Percentiles rank a stretch among this genome's conserved stretches.
Evolutionary conservation across 2,113 vertebrate genomes (phyloP).

Genomic region (Dicerorhinus sumatrensis): DNA sequence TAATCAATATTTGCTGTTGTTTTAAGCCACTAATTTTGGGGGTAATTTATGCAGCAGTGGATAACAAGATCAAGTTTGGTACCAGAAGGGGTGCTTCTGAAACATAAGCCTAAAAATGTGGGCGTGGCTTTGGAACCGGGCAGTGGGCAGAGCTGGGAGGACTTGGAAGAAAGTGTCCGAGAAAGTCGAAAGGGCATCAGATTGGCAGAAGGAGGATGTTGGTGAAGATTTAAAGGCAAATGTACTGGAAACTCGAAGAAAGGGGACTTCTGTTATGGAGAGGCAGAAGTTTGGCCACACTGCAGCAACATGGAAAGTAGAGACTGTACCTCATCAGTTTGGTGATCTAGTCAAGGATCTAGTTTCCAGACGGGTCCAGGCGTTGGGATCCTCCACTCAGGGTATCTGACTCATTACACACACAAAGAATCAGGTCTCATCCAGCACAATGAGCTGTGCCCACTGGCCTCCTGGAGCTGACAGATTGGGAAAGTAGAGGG

Average conservation of each 20-base stretch:
- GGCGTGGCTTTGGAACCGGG: no score
- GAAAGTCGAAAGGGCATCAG: neutral
- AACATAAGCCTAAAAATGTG: no score
- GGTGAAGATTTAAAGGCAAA: neutral
- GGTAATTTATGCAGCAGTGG: no score
- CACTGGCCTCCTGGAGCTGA: neutral
- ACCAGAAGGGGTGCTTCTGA: no score
- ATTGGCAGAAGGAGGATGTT: no score
- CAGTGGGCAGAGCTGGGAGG: neutral
- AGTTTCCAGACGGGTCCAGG: neutral
- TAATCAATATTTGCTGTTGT: neutral
- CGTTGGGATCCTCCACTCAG: neutral
- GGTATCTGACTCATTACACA: neutral
- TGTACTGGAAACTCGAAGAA: neutral
- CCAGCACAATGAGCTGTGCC: neutral
- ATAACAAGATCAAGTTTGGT: no score
- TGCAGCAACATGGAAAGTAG: neutral
- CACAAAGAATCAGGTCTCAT: neutral
- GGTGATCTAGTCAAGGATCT: neutral
- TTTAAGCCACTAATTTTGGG: neutral
- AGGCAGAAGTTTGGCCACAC: neutral
- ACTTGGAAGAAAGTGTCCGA: neutral
- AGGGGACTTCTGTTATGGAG: neutral
- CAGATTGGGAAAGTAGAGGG: neutral
- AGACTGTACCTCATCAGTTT: fast-evolving